These are phyloP conservation scores for Actinostola sp. DNA, from an alignment of 92 coral and sea anemone genomes.

Conservation along the genomic window DNA sequence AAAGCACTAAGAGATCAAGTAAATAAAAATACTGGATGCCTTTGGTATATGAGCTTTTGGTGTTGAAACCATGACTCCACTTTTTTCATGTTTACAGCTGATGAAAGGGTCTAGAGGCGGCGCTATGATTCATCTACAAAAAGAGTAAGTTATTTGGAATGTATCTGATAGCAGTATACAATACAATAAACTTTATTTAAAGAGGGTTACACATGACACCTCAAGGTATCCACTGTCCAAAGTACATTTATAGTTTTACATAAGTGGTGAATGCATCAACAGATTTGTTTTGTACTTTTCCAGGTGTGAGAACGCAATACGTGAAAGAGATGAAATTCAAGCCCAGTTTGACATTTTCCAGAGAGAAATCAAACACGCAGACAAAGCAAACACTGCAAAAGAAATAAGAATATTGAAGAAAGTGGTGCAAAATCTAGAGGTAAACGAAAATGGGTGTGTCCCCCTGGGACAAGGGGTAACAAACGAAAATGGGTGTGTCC, in stretches of 20 bases:
- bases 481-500: no score
- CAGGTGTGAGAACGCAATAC: slow-evolving; percentile 76
- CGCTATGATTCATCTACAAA: slow-evolving; percentile 69
- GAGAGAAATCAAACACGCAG: slow-evolving; percentile 84
- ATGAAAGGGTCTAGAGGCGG: slow-evolving; percentile 83
- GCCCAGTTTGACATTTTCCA: slow-evolving; percentile 71
- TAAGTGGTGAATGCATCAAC: neutral
- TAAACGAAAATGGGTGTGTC: slow-evolving; percentile 4
- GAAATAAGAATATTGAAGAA: slow-evolving; percentile 94
- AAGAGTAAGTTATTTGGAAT: slow-evolving; percentile 68
- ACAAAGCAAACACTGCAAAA: slow-evolving; percentile 88
- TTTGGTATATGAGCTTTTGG: neutral
- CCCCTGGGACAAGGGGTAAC: no score
- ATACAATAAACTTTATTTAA: neutral
- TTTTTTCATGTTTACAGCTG: slow-evolving; percentile 46
- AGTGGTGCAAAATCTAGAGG: slow-evolving; percentile 97
- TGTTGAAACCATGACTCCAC: neutral
- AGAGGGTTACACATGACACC: no score
- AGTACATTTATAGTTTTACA: no score
- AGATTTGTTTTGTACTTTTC: slow-evolving; percentile 1
- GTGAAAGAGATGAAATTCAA: slow-evolving; percentile 82
- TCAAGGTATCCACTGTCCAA: no score
- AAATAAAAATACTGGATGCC: neutral
- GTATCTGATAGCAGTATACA: neutral
- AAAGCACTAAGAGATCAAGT: slow-evolving; percentile 88